Evolutionary conservation across 2,113 vertebrate genomes (phyloP).

Genomic region (Heloderma charlesbogerti): DNA sequence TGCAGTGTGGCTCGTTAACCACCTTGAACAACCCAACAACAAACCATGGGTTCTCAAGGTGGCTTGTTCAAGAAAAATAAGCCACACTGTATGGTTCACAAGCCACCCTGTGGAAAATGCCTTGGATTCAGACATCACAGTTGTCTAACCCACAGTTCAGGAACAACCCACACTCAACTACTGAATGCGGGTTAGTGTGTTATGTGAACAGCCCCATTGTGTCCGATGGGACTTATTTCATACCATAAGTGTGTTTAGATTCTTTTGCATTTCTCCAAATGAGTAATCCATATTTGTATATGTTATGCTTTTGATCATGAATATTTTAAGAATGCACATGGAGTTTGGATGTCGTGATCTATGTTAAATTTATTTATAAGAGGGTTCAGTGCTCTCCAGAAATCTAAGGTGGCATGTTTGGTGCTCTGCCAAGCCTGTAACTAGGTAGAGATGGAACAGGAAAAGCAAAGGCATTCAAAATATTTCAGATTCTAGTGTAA

Average conservation of each 20-base stretch:
- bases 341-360: slow-evolving; percentile 12
- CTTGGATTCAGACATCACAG: too few species aligned
- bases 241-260: background rate
- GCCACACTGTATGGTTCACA: too few species aligned
- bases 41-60: too few species aligned
- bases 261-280: background rate
- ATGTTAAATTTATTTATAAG: background rate
- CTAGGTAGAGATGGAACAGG: background rate
- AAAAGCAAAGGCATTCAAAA: background rate
- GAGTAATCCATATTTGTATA: background rate
- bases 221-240: background rate
- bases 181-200: too few species aligned
- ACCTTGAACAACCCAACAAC: too few species aligned
- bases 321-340: background rate
- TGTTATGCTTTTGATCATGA: background rate
- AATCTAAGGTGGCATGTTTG: background rate
- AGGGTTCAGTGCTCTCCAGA: background rate
- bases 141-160: too few species aligned
- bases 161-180: too few species aligned
- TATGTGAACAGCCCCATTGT: too few species aligned
- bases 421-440: background rate
- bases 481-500: slow-evolving; percentile 20
- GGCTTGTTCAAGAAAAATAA: too few species aligned
- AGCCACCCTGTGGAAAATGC: too few species aligned
- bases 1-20: too few species aligned